These are phyloP conservation scores for Hydrophis major DNA, from an alignment of 2,797 vertebrate genomes.

Conservation along the genomic window DNA sequence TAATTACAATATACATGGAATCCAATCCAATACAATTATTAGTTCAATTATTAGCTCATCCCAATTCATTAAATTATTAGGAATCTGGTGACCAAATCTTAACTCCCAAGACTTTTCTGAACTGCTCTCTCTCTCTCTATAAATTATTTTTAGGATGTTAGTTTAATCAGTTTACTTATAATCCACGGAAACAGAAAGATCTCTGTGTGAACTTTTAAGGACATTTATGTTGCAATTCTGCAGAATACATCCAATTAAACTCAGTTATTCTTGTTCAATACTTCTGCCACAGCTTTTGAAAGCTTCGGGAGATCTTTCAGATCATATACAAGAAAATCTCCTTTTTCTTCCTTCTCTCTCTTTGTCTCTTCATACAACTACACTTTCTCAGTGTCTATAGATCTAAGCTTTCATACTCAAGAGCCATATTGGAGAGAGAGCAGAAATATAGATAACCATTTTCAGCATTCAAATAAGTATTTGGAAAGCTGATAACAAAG, in stretches of 20 bases:
- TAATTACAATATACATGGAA: background rate
- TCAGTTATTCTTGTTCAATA: background rate
- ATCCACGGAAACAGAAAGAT: background rate
- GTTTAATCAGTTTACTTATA: background rate
- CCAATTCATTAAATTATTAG: background rate
- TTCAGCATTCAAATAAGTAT: constrained; percentile 33
- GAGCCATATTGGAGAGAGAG: background rate
- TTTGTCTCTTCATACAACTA: background rate
- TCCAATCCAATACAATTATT: background rate
- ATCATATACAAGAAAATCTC: background rate
- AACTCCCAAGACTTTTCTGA: background rate
- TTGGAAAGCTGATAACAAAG: background rate
- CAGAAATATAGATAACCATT: background rate
- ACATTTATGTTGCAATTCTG: background rate
- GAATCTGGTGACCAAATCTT: background rate
- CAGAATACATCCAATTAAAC: background rate
- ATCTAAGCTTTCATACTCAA: background rate
- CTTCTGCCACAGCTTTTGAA: background rate
- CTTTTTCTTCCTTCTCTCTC: background rate
- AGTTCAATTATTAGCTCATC: background rate
- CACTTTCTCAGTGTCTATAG: background rate
- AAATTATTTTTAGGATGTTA: background rate
- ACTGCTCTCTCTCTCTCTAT: too few relatives aligned
- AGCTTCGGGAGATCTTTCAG: background rate
- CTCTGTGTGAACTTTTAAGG: background rate